phyloP scores from a whole-genome alignment of 2,888 invertebrate genomes.

The Melinaea marsaeus region DNA sequence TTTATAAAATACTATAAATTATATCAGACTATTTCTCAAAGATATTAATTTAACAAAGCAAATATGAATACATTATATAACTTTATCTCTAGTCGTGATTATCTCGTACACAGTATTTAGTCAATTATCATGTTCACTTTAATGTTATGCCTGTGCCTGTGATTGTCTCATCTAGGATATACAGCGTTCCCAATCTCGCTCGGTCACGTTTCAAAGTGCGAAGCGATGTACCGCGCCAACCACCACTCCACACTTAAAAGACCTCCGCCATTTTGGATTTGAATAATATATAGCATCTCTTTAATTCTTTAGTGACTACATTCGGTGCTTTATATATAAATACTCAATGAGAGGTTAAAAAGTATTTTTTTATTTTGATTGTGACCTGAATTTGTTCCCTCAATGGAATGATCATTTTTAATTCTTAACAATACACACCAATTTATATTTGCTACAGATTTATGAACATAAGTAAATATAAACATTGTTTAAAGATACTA shows the following conservation, averaged over 20 bases:
- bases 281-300: slow-evolving; percentile 71
- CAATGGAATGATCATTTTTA: too few relatives aligned
- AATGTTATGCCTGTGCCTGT: too few relatives aligned
- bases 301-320: slow-evolving; percentile 46
- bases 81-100: slow-evolving; percentile 13
- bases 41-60: not conserved
- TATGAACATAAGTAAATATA: too few relatives aligned
- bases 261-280: slow-evolving; percentile 61
- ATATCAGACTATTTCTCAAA: not conserved
- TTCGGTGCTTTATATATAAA: not conserved
- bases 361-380: too few relatives aligned
- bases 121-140: slow-evolving; percentile 25
- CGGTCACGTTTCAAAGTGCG: slow-evolving; percentile 74
- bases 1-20: too few relatives aligned
- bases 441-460: too few relatives aligned
- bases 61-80: not conserved
- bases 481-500: too few relatives aligned
- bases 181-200: slow-evolving; percentile 50
- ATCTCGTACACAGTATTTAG: slow-evolving; percentile 22
- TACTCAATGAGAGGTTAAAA: too few relatives aligned
- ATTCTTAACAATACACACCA: too few relatives aligned
- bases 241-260: slow-evolving; percentile 70
- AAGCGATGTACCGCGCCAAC: slow-evolving; percentile 71
- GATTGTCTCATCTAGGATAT: slow-evolving; percentile 51
- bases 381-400: too few relatives aligned